phyloP scores from a whole-genome alignment of 2,797 vertebrate species.

The Momotus momota region DNA sequence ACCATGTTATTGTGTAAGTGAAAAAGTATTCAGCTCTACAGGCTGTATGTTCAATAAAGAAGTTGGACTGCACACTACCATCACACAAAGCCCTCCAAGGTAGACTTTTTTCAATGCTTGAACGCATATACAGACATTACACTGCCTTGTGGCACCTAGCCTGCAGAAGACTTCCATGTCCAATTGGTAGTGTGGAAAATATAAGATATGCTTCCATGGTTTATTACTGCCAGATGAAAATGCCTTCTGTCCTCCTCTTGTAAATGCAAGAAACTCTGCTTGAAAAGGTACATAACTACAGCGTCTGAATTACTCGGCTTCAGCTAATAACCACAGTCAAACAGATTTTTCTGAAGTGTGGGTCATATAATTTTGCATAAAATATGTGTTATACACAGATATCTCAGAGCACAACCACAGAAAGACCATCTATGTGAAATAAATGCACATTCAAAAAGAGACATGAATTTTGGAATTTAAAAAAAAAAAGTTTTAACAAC shows the following conservation, averaged over 20 bases:
- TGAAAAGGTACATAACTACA: neutral
- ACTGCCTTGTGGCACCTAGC: neutral
- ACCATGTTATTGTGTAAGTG: rapidly evolving
- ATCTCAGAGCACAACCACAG: neutral
- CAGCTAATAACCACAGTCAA: neutral
- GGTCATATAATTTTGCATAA: neutral
- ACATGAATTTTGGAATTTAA: neutral
- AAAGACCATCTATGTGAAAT: neutral
- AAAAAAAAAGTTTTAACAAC: neutral
- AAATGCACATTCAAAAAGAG: neutral
- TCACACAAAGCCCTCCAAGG: neutral
- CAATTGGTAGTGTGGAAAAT: neutral
- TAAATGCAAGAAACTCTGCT: neutral
- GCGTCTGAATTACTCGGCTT: neutral
- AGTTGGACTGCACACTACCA: neutral
- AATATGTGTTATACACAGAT: neutral
- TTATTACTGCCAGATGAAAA: neutral
- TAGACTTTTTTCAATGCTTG: neutral
- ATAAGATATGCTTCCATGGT: neutral
- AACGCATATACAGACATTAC: neutral
- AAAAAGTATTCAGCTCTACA: neutral
- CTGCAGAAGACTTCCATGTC: neutral
- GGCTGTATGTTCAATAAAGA: neutral
- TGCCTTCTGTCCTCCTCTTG: neutral
- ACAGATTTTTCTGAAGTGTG: neutral